A percentile compares a stretch with the other conserved stretches of the same genome.
Evolutionary conservation across 2,888 invertebrate genomes (phyloP).

Genomic region (Sphinx pinastri): DNA sequence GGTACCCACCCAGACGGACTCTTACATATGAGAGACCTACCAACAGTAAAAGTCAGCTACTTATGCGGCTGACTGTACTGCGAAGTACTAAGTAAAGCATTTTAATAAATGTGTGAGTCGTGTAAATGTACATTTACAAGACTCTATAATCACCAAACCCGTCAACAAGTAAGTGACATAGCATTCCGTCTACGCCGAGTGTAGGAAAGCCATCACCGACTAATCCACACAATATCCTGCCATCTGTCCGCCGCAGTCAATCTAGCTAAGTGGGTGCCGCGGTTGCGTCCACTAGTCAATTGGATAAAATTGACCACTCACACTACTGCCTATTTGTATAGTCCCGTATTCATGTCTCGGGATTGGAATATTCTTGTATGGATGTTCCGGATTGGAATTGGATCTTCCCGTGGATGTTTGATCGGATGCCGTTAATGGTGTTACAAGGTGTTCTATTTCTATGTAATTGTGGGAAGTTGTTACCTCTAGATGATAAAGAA

Average conservation of each 20-base stretch:
- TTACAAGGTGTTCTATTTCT: too few species aligned
- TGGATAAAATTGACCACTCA: slow-evolving; percentile 73
- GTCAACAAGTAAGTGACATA: slow-evolving; percentile 2
- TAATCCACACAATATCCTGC: slow-evolving; percentile 64
- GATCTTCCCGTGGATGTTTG: too few species aligned
- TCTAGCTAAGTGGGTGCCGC: slow-evolving; percentile 58
- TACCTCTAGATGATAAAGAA: too few species aligned
- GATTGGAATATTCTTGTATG: neutral
- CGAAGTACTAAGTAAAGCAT: too few species aligned
- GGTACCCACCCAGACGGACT: too few species aligned
- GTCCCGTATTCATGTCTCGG: slow-evolving; percentile 49
- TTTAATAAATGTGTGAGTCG: too few species aligned
- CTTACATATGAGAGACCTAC: too few species aligned
- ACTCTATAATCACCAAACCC: neutral
- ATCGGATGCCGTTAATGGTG: too few species aligned
- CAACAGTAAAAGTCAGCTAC: too few species aligned
- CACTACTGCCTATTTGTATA: slow-evolving; percentile 51
- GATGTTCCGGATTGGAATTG: too few species aligned
- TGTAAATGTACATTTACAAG: neutral
- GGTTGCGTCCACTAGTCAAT: slow-evolving; percentile 58
- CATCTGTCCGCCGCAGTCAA: slow-evolving; percentile 57
- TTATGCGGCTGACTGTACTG: too few species aligned
- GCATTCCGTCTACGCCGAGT: neutral
- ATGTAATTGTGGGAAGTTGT: too few species aligned
- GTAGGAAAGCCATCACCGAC: slow-evolving; percentile 46